Base-by-base conservation (phyloP, 2,888 invertebrate species). In the Steinernema carpocapsae region DNA sequence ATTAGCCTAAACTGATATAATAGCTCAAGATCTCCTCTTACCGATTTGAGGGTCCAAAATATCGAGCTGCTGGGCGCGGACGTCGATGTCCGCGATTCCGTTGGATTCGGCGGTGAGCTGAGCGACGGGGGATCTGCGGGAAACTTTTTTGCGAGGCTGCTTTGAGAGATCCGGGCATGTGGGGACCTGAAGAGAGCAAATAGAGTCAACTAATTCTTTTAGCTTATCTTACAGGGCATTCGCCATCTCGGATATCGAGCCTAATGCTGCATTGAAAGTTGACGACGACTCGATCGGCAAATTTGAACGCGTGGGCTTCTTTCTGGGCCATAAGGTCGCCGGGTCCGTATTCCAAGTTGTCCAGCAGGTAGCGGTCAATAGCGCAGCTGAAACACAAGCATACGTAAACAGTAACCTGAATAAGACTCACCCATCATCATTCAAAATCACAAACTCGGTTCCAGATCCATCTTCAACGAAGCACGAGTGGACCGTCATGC, bases 281-380 rank as follows among this genome's bases (percentile, higher is more conserved):
- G 64, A 87, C 84, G 17, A 85, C 86, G 0, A 86, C 83, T 32
- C 75, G 43, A 59, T 78, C 78, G 43, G 85, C 86, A 72, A 86
- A 86, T 72, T 86, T 85, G 79, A 87, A 86, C 2, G 87, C 87
- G 76, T 87, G 86, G 6, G 86, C 85, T 76, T 87, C 85, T 56
- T 87, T 84, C 59, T 82, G 81, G 6, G 85, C 87, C 51, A 80
- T 77, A 29, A 87, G 76, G 26, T 79, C 76, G 17, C 79, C 78
- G 17, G 82, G 81, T 1, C 82, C 82, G 76, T 87, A 87, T 72
- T 84, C 83, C 22, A 87, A 74, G 70, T 86, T 84, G 70, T 83
- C 82, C 37, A 87, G 77, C 19, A 87, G 77, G 52, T 81, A 82
- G 29, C 84, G 83, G 75, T 87, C 86, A 42, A 84, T 74, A 12